Conservation (phyloP, 2,797 vertebrate species). For the Trematomus bernacchii region DNA sequence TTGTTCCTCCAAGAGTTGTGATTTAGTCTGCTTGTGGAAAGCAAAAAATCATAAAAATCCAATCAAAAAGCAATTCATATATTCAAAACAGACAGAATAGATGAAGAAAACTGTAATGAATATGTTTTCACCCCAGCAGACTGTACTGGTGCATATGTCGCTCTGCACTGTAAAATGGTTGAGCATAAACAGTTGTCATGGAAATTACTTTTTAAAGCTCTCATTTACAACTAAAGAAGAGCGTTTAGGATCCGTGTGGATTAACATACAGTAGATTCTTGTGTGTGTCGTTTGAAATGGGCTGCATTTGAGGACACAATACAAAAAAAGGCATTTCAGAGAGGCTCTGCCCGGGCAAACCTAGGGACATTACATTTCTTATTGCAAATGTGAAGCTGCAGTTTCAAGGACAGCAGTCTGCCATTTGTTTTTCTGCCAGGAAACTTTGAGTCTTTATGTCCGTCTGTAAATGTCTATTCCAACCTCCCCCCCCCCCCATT, state of each 20-base stretch:
- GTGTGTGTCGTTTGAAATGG: slow-evolving; percentile 9
- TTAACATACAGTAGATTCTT: slow-evolving; percentile 14
- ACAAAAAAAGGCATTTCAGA: slow-evolving; percentile 16
- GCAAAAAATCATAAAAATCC: not conserved
- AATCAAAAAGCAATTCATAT: slow-evolving; percentile 29
- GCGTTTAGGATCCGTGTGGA: slow-evolving; percentile 13
- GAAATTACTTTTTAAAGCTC: slow-evolving; percentile 1
- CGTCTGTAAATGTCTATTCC: slow-evolving; percentile 60
- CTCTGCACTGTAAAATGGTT: slow-evolving; percentile 6
- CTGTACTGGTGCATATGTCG: not conserved
- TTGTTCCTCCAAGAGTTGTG: not conserved
- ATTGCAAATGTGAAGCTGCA: slow-evolving; percentile 39
- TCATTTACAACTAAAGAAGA: slow-evolving; percentile 18
- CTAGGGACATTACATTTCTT: slow-evolving; percentile 36
- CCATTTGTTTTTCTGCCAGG: slow-evolving; percentile 61
- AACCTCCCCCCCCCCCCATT: slow-evolving; percentile 49
- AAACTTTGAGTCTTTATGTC: slow-evolving; percentile 56
- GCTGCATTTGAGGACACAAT: slow-evolving; percentile 26
- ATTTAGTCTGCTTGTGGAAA: slow-evolving; percentile 2
- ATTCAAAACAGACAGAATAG: slow-evolving; percentile 21
- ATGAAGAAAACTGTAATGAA: not conserved
- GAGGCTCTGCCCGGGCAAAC: slow-evolving; percentile 13
- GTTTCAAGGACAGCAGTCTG: slow-evolving; percentile 54
- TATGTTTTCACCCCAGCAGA: slow-evolving; percentile 12
- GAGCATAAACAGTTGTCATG: slow-evolving; percentile 16